Conservation (phyloP, 1,140 invertebrate species). For the Drosophila insularis region DNA sequence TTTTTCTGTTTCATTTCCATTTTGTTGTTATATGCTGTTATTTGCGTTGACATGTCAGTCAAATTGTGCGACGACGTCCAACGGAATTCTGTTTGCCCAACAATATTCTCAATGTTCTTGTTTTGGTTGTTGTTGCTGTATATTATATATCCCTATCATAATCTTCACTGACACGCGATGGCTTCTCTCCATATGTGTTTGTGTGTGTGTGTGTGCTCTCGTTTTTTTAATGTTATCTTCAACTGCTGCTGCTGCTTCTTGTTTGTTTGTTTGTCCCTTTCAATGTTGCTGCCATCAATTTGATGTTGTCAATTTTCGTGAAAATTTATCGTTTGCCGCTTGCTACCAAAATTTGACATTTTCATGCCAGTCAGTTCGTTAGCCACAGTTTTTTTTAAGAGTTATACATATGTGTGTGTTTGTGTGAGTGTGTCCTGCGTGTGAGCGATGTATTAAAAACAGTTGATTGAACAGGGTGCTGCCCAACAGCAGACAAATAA, state of each 20-base stretch:
- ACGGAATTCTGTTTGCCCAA: conserved; percentile 53
- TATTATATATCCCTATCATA: conserved; percentile 72
- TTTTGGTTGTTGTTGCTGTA: conserved; percentile 35
- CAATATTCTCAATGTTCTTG: conserved; percentile 32
- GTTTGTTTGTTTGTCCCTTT: conserved; percentile 43
- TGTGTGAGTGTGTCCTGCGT: neutral
- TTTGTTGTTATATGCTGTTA: conserved; percentile 16
- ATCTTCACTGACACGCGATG: conserved; percentile 76
- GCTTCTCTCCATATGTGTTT: conserved; percentile 16
- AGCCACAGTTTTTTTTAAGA: conserved; percentile 47
- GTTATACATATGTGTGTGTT: conserved; percentile 8
- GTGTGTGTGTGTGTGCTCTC: conserved; percentile 13
- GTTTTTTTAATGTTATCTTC: conserved; percentile 64
- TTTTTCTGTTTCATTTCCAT: conserved; percentile 16
- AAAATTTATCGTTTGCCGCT: conserved; percentile 76
- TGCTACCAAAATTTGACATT: conserved; percentile 74
- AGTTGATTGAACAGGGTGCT: conserved; percentile 43
- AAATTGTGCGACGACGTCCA: conserved; percentile 58
- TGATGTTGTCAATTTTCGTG: conserved; percentile 78
- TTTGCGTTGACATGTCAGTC: conserved; percentile 63
- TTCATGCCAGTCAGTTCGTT: conserved; percentile 79
- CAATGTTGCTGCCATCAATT: conserved; percentile 71
- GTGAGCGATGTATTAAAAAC: conserved; percentile 49
- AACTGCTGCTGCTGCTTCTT: conserved; percentile 40
- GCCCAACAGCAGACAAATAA: neutral